These are phyloP conservation scores for Cynocephalus volans DNA, from an alignment of 2,113 vertebrate genomes.

Conservation along the genomic window DNA sequence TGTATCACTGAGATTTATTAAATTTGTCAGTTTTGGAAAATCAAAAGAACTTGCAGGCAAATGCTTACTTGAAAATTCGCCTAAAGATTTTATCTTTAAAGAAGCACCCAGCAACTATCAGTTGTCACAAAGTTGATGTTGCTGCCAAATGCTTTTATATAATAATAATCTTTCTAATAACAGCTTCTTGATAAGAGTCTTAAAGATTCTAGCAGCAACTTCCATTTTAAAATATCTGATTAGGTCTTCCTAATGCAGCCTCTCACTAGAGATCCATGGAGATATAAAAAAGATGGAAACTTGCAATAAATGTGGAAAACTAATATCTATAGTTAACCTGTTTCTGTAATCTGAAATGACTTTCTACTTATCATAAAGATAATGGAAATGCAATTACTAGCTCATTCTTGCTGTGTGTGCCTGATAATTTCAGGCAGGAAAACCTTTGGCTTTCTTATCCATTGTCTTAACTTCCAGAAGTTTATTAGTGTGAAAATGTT, in stretches of 20 bases:
- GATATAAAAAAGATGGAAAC: slow-evolving; percentile 27
- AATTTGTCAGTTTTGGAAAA: slow-evolving; percentile 50
- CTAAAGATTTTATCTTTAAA: slow-evolving; percentile 44
- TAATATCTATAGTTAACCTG: neutral
- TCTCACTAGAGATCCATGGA: slow-evolving; percentile 12
- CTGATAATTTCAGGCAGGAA: slow-evolving; percentile 6
- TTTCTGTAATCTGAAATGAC: slow-evolving; percentile 39
- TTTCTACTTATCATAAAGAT: slow-evolving; percentile 28
- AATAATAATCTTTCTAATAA: neutral
- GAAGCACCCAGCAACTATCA: slow-evolving; percentile 16
- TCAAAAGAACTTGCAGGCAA: slow-evolving; percentile 14
- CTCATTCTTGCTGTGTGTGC: slow-evolving; percentile 1
- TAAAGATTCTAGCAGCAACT: neutral
- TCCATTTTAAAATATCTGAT: slow-evolving; percentile 13
- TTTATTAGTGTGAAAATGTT: slow-evolving; percentile 24
- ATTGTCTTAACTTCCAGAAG: neutral
- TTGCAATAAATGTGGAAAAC: neutral
- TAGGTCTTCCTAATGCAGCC: neutral
- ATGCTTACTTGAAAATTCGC: slow-evolving; percentile 24
- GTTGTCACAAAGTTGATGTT: neutral
- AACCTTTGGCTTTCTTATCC: neutral
- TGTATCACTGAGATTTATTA: slow-evolving; percentile 18
- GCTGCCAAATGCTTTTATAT: neutral
- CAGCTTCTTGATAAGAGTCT: neutral
- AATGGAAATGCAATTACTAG: slow-evolving; percentile 20